Evolutionary conservation across 2,797 vertebrate species (phyloP).

Genomic region (Borostomias antarcticus): DNA sequence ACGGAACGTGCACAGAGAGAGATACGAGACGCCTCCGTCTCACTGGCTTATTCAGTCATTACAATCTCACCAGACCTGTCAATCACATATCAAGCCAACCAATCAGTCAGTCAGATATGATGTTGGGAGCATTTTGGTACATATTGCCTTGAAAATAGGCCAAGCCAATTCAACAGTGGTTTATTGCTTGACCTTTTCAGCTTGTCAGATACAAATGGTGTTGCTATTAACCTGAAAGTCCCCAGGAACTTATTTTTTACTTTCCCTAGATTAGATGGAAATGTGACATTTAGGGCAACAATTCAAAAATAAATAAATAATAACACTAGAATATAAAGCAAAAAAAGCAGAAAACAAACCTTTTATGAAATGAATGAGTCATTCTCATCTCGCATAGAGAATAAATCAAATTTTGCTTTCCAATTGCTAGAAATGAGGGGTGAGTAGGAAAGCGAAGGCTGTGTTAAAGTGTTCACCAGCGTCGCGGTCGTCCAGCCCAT

Average conservation of each 20-base stretch:
- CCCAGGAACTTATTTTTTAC: neutral
- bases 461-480: neutral
- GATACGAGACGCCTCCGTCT: neutral
- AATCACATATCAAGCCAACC: neutral
- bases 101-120: neutral
- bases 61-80: neutral
- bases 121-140: neutral
- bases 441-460: no score
- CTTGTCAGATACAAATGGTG: constrained; percentile 19
- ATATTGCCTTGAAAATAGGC: neutral
- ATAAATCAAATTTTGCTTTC: no score
- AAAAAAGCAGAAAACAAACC: neutral
- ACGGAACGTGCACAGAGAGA: neutral
- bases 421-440: neutral
- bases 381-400: neutral
- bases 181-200: constrained; percentile 25
- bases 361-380: neutral
- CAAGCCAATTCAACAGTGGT: constrained; percentile 1
- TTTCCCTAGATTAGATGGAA: neutral
- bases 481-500: constrained; percentile 14
- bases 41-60: neutral
- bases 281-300: constrained; percentile 19
- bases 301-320: neutral
- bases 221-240: constrained; percentile 5
- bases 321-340: neutral